Conservation (phyloP, 1,140 invertebrate genomes). For the Drosophila kepulauana region DNA sequence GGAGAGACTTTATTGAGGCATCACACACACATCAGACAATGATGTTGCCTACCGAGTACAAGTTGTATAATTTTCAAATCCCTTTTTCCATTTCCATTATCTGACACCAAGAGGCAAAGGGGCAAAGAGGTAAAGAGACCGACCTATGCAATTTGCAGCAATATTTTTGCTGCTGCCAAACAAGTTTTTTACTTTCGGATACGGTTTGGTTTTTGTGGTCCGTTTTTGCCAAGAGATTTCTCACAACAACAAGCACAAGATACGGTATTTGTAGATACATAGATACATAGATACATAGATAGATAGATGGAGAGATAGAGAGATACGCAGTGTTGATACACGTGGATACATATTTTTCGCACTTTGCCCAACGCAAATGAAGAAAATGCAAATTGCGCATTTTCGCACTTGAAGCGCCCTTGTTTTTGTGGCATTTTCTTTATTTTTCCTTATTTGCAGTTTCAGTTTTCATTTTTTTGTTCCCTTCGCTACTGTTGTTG, state of each 20-base stretch:
- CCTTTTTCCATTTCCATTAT: conserved; percentile 4
- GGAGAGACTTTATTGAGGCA: not conserved
- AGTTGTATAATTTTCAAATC: conserved; percentile 6
- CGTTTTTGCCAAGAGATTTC: conserved; percentile 7
- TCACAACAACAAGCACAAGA: not conserved
- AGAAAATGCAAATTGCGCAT: conserved; percentile 53
- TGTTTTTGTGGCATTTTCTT: not conserved
- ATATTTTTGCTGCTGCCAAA: not conserved
- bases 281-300: not conserved
- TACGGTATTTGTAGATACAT: not conserved
- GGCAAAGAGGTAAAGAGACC: not conserved
- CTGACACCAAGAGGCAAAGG: not conserved
- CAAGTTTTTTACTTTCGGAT: not conserved
- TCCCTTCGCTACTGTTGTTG: no score
- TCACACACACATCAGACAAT: not conserved
- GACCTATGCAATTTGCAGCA: not conserved
- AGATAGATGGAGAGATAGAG: not conserved
- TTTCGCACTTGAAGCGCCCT: conserved; percentile 30
- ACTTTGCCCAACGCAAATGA: conserved; percentile 45
- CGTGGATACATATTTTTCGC: conserved; percentile 30
- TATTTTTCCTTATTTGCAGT: conserved; percentile 12
- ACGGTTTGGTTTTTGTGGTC: not conserved
- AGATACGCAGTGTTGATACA: conserved; percentile 13
- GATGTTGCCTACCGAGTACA: not conserved
- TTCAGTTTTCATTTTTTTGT: conserved; percentile 19